Conservation (phyloP, 1,140 invertebrate genomes). For the Steinernema feltiae region DNA sequence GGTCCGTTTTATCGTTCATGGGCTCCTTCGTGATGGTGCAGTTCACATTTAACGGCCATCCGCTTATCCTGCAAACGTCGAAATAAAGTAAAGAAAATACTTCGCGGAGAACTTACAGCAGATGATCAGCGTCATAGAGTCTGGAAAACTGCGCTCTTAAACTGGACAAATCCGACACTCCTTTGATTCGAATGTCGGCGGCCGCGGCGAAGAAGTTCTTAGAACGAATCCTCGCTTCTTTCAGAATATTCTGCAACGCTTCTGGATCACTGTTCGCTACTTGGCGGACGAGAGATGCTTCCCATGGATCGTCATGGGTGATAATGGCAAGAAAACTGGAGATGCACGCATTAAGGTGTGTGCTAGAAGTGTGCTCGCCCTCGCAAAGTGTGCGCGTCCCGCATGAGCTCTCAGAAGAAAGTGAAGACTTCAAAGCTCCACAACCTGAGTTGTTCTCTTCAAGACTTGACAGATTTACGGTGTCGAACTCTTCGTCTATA, state of each 20-base stretch:
- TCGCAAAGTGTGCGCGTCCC: not conserved
- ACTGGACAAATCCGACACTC: not conserved
- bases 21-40: not conserved
- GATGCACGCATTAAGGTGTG: not conserved
- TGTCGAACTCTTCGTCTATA: not conserved
- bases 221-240: not conserved
- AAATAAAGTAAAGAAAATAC: not conserved
- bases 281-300: not conserved
- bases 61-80: not conserved
- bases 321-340: not conserved
- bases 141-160: not conserved
- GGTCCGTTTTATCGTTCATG: not conserved
- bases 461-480: not conserved
- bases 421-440: not conserved
- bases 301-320: not conserved
- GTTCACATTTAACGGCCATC: not conserved
- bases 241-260: not conserved
- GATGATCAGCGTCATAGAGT: not conserved
- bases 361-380: not conserved
- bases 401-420: not conserved
- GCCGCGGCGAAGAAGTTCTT: not conserved
- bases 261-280: not conserved
- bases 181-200: not conserved
- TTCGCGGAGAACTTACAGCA: not conserved
- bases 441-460: not conserved